Percentiles rank a stretch among this genome's conserved stretches.
Conservation (phyloP, 2,797 vertebrate species). For the Leptodactylus fallax region DNA sequence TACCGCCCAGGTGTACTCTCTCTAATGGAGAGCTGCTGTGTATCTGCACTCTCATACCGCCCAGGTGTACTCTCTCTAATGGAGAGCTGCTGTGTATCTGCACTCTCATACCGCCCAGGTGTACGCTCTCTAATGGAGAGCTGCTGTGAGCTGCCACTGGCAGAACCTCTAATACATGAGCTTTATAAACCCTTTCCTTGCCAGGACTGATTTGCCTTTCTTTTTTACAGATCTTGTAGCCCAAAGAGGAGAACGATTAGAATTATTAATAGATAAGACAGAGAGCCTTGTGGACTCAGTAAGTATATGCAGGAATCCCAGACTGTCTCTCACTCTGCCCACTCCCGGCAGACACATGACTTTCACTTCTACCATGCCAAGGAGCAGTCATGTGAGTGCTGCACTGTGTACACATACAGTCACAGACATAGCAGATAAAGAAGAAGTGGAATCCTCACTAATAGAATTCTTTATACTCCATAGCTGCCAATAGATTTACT, state of each 20-base stretch:
- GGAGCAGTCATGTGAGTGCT: neutral
- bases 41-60: too few relatives aligned
- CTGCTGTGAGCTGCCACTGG: too few relatives aligned
- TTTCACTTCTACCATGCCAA: neutral
- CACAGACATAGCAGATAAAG: neutral
- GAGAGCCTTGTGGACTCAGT: constrained; percentile 98
- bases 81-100: too few relatives aligned
- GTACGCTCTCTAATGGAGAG: too few relatives aligned
- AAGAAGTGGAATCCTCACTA: neutral
- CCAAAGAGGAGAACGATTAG: constrained; percentile 95
- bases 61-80: too few relatives aligned
- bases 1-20: too few relatives aligned
- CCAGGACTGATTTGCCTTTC: neutral
- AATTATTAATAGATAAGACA: constrained; percentile 96
- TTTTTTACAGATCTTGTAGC: constrained; percentile 89
- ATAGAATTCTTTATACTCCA: too few relatives aligned
- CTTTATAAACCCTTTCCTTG: too few relatives aligned
- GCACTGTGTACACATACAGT: neutral
- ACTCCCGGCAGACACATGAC: neutral
- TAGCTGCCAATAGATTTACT: too few relatives aligned
- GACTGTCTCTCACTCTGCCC: neutral
- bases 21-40: too few relatives aligned
- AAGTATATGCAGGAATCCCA: constrained; percentile 70
- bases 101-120: too few relatives aligned
- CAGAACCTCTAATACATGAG: too few relatives aligned